Evolutionary conservation across 2,888 invertebrate genomes (phyloP).

Genomic region (Drosophila paramelanica): DNA sequence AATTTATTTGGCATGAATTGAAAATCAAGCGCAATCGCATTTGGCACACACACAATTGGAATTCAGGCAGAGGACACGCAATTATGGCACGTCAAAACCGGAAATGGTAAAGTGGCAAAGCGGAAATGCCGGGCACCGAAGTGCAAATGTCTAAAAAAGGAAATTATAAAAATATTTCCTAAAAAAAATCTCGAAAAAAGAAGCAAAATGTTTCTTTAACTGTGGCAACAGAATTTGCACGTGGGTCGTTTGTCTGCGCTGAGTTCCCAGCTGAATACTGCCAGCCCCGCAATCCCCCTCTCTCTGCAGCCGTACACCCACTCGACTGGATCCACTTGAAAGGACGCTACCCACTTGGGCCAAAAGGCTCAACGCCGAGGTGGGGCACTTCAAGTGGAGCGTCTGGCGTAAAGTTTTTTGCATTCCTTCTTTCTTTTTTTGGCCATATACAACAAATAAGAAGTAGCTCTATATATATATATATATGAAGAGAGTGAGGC

Average conservation of each 20-base stretch:
- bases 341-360: conserved; percentile 49
- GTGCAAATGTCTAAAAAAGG: conserved; percentile 69
- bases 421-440: conserved; percentile 29
- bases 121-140: conserved; percentile 67
- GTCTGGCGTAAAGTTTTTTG: conserved; percentile 65
- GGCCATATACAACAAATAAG: conserved; percentile 46
- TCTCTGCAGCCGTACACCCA: neutral
- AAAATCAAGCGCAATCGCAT: conserved; percentile 40
- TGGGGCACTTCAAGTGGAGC: conserved; percentile 52
- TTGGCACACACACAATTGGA: conserved; percentile 25
- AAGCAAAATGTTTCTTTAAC: conserved; percentile 39
- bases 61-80: conserved; percentile 35
- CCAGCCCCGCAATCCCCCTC: neutral
- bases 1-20: conserved; percentile 38
- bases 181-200: conserved; percentile 15
- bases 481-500: conserved; percentile 10
- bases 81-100: conserved; percentile 62
- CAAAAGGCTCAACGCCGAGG: conserved; percentile 39
- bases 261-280: conserved; percentile 33
- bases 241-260: conserved; percentile 49
- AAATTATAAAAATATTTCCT: conserved; percentile 67
- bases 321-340: conserved; percentile 60
- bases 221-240: conserved; percentile 53
- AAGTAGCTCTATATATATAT: conserved; percentile 44
- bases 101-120: conserved; percentile 73